These are phyloP conservation scores for Pedetes capensis DNA, from an alignment of 2,113 vertebrate species.

Conservation along the genomic window DNA sequence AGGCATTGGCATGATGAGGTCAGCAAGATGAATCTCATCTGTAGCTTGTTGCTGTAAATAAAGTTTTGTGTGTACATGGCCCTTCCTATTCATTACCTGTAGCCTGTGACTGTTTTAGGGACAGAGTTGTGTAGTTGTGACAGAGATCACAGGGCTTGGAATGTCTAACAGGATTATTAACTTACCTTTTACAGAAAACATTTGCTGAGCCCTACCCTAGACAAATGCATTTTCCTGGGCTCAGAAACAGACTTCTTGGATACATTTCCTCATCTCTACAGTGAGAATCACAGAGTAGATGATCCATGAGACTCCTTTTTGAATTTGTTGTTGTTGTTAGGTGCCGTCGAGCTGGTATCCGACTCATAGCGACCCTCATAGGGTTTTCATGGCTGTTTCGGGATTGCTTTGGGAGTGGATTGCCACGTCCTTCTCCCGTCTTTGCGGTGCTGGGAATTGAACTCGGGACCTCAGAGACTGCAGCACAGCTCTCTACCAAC, in stretches of 20 bases:
- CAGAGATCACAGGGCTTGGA: background rate
- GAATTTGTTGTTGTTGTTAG: no score
- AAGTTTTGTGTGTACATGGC: background rate
- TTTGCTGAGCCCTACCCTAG: background rate
- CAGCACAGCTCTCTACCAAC: no score
- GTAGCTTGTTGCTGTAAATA: background rate
- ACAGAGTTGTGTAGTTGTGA: background rate
- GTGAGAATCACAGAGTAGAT: background rate
- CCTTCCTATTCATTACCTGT: background rate
- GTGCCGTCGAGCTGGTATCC: no score
- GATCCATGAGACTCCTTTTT: background rate
- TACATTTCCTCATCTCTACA: conserved; percentile 1
- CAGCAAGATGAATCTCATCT: background rate
- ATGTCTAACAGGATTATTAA: background rate
- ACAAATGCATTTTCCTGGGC: background rate
- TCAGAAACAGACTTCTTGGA: background rate
- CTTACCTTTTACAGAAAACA: background rate
- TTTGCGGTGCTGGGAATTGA: no score
- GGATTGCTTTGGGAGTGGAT: no score
- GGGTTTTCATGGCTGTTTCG: no score
- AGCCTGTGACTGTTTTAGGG: background rate
- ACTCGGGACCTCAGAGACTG: no score
- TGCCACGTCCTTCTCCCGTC: no score
- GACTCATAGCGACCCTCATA: no score
- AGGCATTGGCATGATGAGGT: background rate